These are phyloP conservation scores for Eucidaris tribuloides DNA, from an alignment of 35 echinoderm and acorn worm genomes.

Conservation along the genomic window DNA sequence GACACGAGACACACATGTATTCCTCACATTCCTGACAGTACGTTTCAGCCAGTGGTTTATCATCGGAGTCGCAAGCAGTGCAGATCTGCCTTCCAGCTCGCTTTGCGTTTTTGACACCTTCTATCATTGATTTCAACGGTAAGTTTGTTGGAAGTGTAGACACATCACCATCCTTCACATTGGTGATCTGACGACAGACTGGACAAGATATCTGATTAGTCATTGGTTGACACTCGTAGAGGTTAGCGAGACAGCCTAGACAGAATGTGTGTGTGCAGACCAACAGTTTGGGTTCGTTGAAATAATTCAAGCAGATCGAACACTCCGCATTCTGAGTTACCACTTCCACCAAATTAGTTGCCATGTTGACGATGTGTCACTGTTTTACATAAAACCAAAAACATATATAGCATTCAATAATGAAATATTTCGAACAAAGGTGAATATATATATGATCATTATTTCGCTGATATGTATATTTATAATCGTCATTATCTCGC, in stretches of 20 bases:
- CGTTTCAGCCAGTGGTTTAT: background rate
- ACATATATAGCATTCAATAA: no score
- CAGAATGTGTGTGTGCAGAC: conserved; percentile 17
- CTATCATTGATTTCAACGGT: background rate
- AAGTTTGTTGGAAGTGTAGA: background rate
- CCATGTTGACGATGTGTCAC: no score
- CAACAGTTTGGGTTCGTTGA: background rate
- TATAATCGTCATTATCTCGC: no score
- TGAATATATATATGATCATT: no score
- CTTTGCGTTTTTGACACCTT: conserved; percentile 4
- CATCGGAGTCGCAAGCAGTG: background rate
- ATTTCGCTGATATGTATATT: no score
- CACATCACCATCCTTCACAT: background rate
- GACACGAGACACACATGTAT: conserved; percentile 6
- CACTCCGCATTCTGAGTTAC: background rate
- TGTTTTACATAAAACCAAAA: no score
- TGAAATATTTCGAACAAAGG: no score
- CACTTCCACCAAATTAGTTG: background rate
- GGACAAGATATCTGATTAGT: background rate
- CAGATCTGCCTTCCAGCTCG: background rate
- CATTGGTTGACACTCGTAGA: background rate
- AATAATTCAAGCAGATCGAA: background rate
- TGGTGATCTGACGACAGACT: background rate
- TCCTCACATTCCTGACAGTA: conserved; percentile 28
- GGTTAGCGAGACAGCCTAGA: background rate